Conservation (phyloP, 2,888 invertebrate genomes). For the Lasioglossum oenotherae region DNA sequence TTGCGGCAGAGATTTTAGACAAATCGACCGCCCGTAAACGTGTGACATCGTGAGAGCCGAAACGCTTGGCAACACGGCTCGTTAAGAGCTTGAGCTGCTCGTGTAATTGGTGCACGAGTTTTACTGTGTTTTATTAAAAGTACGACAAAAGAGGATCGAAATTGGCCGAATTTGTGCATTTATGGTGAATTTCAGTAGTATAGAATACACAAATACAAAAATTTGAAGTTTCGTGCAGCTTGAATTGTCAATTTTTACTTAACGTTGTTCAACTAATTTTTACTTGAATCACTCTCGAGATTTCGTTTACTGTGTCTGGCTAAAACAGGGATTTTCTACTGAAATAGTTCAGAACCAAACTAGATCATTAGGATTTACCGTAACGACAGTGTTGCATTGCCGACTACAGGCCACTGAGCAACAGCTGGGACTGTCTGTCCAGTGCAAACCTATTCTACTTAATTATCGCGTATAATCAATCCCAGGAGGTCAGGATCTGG, state of each 20-base stretch:
- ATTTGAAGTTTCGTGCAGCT: neutral
- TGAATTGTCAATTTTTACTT: neutral
- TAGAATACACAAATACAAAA: neutral
- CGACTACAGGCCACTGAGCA: neutral
- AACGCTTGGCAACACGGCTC: neutral
- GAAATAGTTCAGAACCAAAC: neutral
- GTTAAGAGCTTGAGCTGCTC: neutral
- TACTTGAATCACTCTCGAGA: neutral
- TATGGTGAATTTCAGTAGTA: neutral
- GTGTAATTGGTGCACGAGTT: neutral
- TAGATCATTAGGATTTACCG: neutral
- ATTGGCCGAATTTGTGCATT: neutral
- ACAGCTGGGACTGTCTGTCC: neutral
- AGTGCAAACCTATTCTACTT: slow-evolving; percentile 1
- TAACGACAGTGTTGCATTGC: neutral
- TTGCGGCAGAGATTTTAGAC: neutral
- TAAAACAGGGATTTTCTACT: neutral
- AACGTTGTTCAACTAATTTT: no score
- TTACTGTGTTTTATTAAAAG: neutral
- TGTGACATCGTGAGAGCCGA: neutral
- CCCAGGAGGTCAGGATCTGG: neutral
- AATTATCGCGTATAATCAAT: slow-evolving; percentile 6
- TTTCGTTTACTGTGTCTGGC: neutral
- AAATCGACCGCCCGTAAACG: neutral
- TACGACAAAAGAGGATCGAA: neutral